phyloP scores from a whole-genome alignment of 2,113 vertebrate species.

The Stictonetta naevosa region DNA sequence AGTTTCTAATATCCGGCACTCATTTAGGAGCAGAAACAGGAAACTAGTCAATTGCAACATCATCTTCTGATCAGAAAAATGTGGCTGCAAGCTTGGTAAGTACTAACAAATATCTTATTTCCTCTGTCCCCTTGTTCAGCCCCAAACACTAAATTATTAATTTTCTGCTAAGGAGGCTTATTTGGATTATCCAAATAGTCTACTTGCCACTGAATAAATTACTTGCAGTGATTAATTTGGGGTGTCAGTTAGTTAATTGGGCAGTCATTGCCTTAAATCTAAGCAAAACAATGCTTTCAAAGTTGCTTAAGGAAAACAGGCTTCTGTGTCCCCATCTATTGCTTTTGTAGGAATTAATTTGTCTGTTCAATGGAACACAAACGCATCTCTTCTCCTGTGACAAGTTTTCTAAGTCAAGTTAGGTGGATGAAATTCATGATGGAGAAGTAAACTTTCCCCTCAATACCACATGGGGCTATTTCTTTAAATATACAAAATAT shows the following conservation, averaged over 20 bases:
- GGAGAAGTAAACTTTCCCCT: not conserved
- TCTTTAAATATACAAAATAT: not conserved
- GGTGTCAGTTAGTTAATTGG: not conserved
- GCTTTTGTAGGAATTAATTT: not conserved
- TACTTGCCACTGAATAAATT: not conserved
- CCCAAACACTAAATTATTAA: not conserved
- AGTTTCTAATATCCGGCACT: not conserved
- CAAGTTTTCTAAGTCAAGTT: not conserved
- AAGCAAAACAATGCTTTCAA: not conserved
- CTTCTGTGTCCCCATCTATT: not conserved
- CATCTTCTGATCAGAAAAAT: not conserved
- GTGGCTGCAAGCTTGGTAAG: not conserved
- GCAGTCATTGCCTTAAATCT: not conserved
- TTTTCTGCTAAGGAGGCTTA: not conserved
- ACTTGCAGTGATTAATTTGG: not conserved
- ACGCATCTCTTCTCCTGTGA: not conserved
- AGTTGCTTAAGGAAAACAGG: not conserved
- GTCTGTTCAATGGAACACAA: not conserved
- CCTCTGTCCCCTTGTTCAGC: not conserved
- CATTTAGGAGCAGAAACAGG: not conserved
- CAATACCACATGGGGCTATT: not conserved
- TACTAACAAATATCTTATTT: not conserved
- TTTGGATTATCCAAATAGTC: not conserved
- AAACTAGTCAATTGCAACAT: not conserved
- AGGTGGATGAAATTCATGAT: accelerated